Conservation (phyloP, 2,797 vertebrate species). For the Gymnoscopelus microlampas region DNA sequence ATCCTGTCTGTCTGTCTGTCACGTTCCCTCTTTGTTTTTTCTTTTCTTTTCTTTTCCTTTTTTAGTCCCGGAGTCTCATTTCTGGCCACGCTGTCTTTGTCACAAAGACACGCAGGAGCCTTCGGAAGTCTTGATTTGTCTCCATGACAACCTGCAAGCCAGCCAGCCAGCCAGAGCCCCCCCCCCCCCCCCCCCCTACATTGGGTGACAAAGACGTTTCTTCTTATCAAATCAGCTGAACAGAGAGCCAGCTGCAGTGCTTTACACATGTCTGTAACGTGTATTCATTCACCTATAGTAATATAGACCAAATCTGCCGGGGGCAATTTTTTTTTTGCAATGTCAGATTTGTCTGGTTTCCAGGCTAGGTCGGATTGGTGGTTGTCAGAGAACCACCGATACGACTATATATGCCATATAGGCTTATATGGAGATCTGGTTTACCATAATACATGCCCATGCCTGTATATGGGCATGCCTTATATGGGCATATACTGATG, state of each 20-base stretch:
- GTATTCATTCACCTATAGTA: slow-evolving; percentile 11
- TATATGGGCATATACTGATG: too few relatives aligned
- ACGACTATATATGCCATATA: too few relatives aligned
- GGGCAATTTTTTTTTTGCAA: too few relatives aligned
- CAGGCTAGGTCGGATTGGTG: too few relatives aligned
- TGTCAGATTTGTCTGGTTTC: too few relatives aligned
- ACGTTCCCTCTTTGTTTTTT: slow-evolving; percentile 5
- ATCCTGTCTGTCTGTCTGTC: slow-evolving; percentile 49
- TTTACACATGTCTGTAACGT: slow-evolving; percentile 15
- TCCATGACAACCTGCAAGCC: slow-evolving; percentile 45
- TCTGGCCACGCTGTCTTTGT: slow-evolving; percentile 37
- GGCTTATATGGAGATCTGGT: too few relatives aligned
- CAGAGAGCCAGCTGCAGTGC: slow-evolving; percentile 29
- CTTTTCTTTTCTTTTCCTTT: slow-evolving; percentile 17
- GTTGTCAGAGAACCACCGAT: too few relatives aligned
- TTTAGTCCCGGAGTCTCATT: slow-evolving; percentile 3
- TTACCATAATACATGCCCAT: too few relatives aligned
- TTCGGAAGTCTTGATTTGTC: slow-evolving; percentile 49
- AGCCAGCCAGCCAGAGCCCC: too few relatives aligned
- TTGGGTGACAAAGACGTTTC: slow-evolving; percentile 24
- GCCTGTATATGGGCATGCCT: too few relatives aligned
- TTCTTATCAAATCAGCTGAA: slow-evolving; percentile 37
- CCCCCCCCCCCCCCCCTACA: not conserved
- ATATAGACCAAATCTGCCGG: too few relatives aligned
- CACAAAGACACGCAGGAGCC: slow-evolving; percentile 38